Evolutionary conservation across 2,113 vertebrate species (phyloP).

Genomic region (Pseudopipra pipra): DNA sequence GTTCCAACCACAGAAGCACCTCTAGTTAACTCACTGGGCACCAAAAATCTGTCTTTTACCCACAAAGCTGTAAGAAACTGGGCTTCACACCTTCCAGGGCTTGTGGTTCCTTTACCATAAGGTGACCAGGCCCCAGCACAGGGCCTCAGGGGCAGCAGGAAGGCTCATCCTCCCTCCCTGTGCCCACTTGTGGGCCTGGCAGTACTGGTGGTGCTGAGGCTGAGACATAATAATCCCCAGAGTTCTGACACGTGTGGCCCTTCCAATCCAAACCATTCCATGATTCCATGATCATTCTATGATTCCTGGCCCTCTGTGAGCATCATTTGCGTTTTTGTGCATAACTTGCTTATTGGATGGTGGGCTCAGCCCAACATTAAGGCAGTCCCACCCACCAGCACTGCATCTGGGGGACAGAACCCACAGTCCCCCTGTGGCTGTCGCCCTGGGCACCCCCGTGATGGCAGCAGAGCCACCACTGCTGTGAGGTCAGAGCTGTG

Average conservation of each 20-base stretch:
- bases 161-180: neutral
- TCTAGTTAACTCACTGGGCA: neutral
- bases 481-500: neutral
- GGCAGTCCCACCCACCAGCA: neutral
- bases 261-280: neutral
- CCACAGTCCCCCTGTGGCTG: fast-evolving
- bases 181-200: neutral
- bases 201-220: neutral
- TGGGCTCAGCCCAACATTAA: fast-evolving
- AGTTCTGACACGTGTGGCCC: fast-evolving
- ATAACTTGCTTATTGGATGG: neutral
- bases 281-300: fast-evolving
- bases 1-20: neutral
- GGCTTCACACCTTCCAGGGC: neutral
- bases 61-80: neutral
- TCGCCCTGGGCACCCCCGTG: neutral
- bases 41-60: neutral
- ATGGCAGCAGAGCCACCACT: neutral
- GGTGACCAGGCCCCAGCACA: neutral
- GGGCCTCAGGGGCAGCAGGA: neutral
- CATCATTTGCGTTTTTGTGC: neutral
- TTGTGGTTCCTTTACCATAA: neutral
- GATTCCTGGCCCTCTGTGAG: neutral
- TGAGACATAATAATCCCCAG: fast-evolving
- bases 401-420: fast-evolving